These are phyloP conservation scores for Caradrina clavipalpis DNA, from an alignment of 2,888 invertebrate species.

Conservation along the genomic window DNA sequence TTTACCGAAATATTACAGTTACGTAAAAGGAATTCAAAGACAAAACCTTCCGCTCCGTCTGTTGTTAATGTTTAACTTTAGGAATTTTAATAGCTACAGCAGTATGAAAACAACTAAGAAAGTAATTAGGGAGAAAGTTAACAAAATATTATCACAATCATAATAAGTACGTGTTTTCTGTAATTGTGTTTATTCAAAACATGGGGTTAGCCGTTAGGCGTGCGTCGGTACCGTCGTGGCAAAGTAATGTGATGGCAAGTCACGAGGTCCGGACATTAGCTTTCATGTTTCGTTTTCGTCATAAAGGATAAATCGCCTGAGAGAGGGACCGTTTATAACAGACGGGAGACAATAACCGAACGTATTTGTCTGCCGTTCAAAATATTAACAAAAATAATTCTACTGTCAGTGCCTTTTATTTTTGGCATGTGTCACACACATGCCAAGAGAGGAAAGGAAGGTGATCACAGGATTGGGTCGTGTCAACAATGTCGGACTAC, in stretches of 20 bases:
- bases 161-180: constrained; percentile 52
- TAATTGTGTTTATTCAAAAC: constrained; percentile 58
- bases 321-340: constrained; percentile 18
- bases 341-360: constrained; percentile 28
- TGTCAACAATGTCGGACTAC: constrained; percentile 7
- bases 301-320: constrained; percentile 48
- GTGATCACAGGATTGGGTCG: constrained; percentile 11
- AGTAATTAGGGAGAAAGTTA: constrained; percentile 56
- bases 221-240: constrained; percentile 11
- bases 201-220: constrained; percentile 17
- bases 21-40: constrained; percentile 47
- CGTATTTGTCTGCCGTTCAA: constrained; percentile 34
- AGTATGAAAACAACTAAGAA: constrained; percentile 57
- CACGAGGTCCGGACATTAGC: constrained; percentile 48
- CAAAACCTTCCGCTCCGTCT: constrained; percentile 43
- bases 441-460: background rate
- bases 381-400: constrained; percentile 40
- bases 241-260: constrained; percentile 48
- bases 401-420: constrained; percentile 34
- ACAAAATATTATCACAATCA: constrained; percentile 58
- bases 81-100: constrained; percentile 59
- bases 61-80: constrained; percentile 60
- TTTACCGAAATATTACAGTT: constrained; percentile 42
- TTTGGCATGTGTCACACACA: constrained; percentile 38
- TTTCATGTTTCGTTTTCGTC: constrained; percentile 54